Percentiles rank a stretch among this genome's conserved stretches.
phyloP scores from a whole-genome alignment of 2,113 vertebrate species.

The Hemiprocne comata region DNA sequence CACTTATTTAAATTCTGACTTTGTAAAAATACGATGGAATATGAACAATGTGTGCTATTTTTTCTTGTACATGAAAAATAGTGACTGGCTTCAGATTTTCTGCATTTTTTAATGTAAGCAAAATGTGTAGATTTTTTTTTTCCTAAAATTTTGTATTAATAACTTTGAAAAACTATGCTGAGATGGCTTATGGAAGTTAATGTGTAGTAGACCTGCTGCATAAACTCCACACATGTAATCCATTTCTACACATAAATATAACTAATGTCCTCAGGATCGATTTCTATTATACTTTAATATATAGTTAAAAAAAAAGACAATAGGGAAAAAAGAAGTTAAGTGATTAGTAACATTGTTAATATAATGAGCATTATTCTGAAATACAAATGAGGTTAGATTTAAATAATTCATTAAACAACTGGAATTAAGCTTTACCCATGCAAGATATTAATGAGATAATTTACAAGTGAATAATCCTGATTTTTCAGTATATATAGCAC shows the following conservation, averaged over 20 bases:
- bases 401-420: background rate
- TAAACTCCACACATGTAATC: background rate
- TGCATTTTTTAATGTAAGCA: background rate
- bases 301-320: background rate
- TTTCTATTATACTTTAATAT: background rate
- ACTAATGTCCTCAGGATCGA: background rate
- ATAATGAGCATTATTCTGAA: background rate
- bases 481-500: background rate
- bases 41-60: fast-evolving
- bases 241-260: background rate
- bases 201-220: background rate
- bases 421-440: background rate
- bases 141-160: background rate
- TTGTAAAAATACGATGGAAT: background rate
- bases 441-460: background rate
- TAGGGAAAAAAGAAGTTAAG: background rate
- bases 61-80: background rate
- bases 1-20: background rate
- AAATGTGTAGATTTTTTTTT: background rate
- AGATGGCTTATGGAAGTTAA: background rate
- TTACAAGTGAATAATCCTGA: background rate
- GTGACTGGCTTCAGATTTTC: background rate
- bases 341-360: background rate
- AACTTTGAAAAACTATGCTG: background rate
- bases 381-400: background rate